A percentile compares a stretch with the other conserved stretches of the same genome.
These are phyloP conservation scores for Sturmia bella DNA, from an alignment of 2,888 invertebrate species.

Conservation along the genomic window DNA sequence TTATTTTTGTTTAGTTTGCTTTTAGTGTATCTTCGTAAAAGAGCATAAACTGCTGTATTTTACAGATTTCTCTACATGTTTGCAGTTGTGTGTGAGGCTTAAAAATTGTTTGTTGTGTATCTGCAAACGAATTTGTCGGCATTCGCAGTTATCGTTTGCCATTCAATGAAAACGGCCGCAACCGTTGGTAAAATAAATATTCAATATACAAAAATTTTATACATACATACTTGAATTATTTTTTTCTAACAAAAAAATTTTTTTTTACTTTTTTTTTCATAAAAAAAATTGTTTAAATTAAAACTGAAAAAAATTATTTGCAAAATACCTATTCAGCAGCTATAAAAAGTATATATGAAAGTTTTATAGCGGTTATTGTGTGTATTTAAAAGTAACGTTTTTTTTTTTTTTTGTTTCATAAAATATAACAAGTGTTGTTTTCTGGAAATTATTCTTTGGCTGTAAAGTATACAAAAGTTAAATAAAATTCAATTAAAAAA, in stretches of 20 bases:
- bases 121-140: constrained; percentile 71
- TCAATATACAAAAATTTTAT: not conserved
- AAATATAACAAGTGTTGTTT: constrained; percentile 15
- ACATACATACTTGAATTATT: constrained; percentile 10
- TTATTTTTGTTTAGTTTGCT: constrained; percentile 27
- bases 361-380: not conserved
- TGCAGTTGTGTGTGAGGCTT: constrained; percentile 49
- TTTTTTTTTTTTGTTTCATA: not conserved
- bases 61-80: constrained; percentile 59
- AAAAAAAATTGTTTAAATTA: not conserved
- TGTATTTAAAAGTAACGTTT: constrained; percentile 38
- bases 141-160: constrained; percentile 73
- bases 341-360: not conserved
- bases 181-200: constrained; percentile 30
- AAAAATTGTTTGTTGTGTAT: constrained; percentile 67
- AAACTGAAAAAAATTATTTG: not conserved
- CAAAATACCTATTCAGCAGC: not conserved
- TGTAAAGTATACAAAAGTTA: constrained; percentile 29
- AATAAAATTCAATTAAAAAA: constrained; percentile 9
- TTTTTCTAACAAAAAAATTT: constrained; percentile 27
- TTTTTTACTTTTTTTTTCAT: constrained; percentile 5
- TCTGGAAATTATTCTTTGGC: not conserved
- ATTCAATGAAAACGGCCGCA: constrained; percentile 71
- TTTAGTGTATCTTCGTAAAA: constrained; percentile 37
- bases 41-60: constrained; percentile 41